phyloP scores from a whole-genome alignment of 2,797 vertebrate genomes.

The Enteromius radiatus region DNA sequence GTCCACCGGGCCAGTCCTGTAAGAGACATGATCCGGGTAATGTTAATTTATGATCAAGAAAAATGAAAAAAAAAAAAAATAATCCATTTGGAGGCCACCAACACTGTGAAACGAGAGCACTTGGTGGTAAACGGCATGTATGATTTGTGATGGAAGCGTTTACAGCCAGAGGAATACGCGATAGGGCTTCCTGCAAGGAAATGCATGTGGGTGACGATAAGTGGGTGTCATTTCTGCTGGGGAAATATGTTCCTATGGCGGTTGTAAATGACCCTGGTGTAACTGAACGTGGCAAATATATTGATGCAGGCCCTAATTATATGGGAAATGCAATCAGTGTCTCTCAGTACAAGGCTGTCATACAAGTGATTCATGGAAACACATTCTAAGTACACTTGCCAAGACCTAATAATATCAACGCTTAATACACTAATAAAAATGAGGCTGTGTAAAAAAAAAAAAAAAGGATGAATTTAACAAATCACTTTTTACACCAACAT shows the following conservation, averaged over 20 bases:
- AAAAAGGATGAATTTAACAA: neutral
- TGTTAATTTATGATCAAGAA: constrained; percentile 52
- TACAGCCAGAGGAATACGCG: constrained; percentile 7
- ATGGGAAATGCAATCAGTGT: constrained; percentile 14
- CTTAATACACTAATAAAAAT: neutral
- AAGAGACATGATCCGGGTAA: constrained; percentile 21
- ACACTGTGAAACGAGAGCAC: constrained; percentile 22
- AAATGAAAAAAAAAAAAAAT: constrained; percentile 39
- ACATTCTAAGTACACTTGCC: neutral
- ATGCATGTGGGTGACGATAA: constrained; percentile 26
- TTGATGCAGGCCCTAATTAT: neutral
- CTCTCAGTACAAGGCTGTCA: constrained; percentile 5
- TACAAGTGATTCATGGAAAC: constrained; percentile 1
- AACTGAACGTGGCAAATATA: neutral
- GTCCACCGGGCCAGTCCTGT: neutral
- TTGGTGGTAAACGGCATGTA: constrained; percentile 36
- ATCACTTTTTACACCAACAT: no score
- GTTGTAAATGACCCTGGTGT: constrained; percentile 12
- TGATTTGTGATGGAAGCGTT: constrained; percentile 42
- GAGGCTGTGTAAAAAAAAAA: neutral
- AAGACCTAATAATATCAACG: neutral
- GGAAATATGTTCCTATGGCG: constrained; percentile 4
- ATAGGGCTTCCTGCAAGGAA: neutral
- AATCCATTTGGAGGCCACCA: constrained; percentile 53
- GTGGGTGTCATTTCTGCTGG: constrained; percentile 30